These are phyloP conservation scores for Mamestra configurata DNA, from an alignment of 1,140 invertebrate genomes.

Conservation along the genomic window DNA sequence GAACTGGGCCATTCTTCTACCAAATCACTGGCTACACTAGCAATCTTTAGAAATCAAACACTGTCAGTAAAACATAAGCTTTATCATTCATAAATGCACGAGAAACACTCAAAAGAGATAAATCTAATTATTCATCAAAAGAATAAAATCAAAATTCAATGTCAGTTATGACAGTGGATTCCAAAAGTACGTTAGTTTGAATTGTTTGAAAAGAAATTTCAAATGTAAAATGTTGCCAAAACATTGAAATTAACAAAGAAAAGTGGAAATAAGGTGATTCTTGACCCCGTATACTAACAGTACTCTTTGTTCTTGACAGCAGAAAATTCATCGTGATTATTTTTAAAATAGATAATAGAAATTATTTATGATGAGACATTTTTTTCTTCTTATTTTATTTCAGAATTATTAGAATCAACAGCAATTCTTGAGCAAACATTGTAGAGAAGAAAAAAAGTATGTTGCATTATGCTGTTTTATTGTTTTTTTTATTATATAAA, in stretches of 20 bases:
- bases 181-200: conserved; percentile 47
- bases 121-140: conserved; percentile 42
- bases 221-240: conserved; percentile 12
- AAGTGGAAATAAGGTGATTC: background rate
- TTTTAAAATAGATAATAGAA: no score
- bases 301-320: no score
- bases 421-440: no score
- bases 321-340: no score
- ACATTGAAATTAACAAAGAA: background rate
- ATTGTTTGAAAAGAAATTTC: conserved; percentile 13
- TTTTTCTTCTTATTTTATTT: no score
- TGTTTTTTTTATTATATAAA: no score
- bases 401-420: no score
- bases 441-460: no score
- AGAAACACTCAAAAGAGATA: conserved; percentile 36
- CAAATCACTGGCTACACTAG: conserved; percentile 35
- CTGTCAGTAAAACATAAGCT: conserved; percentile 25
- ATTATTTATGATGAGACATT: no score
- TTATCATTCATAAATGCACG: conserved; percentile 44
- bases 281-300: no score
- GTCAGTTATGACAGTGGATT: conserved; percentile 27
- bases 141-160: conserved; percentile 37
- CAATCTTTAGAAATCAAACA: conserved; percentile 11
- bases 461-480: no score
- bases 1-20: conserved; percentile 91